A percentile compares a stretch with the other conserved stretches of the same genome.
These are phyloP conservation scores for Athrips mouffetella DNA, from an alignment of 2,888 invertebrate species.

Conservation along the genomic window DNA sequence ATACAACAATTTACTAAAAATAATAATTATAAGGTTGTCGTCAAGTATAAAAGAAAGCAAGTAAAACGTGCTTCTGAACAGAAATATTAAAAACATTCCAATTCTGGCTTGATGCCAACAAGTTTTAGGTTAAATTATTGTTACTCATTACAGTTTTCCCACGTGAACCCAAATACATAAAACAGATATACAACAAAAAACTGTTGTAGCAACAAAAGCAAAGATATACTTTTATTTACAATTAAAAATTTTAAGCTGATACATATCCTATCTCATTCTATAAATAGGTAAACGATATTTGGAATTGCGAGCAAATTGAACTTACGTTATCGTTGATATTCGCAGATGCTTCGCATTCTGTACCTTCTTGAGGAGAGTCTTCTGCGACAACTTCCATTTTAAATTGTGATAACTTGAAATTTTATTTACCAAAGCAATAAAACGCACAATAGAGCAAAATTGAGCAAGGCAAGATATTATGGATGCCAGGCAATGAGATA, in stretches of 20 bases:
- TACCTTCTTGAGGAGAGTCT: constrained; percentile 47
- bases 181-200: no score
- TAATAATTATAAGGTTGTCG: constrained; percentile 33
- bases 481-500: no score
- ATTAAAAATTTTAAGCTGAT: neutral
- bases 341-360: constrained; percentile 41
- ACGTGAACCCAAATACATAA: no score
- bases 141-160: constrained; percentile 10
- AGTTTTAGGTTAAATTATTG: constrained; percentile 56
- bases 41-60: constrained; percentile 61
- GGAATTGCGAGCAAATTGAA: no score
- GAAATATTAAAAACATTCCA: constrained; percentile 71
- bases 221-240: no score
- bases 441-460: neutral
- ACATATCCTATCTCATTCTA: constrained; percentile 65
- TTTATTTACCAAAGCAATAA: neutral
- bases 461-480: neutral
- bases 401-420: neutral
- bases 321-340: constrained; percentile 50
- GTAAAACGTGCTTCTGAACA: constrained; percentile 61
- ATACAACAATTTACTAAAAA: no score
- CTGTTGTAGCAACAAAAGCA: no score
- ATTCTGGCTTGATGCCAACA: constrained; percentile 56
- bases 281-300: constrained; percentile 49
- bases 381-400: constrained; percentile 61